phyloP scores from a whole-genome alignment of 1,140 invertebrate genomes.

The Heliconius congener region DNA sequence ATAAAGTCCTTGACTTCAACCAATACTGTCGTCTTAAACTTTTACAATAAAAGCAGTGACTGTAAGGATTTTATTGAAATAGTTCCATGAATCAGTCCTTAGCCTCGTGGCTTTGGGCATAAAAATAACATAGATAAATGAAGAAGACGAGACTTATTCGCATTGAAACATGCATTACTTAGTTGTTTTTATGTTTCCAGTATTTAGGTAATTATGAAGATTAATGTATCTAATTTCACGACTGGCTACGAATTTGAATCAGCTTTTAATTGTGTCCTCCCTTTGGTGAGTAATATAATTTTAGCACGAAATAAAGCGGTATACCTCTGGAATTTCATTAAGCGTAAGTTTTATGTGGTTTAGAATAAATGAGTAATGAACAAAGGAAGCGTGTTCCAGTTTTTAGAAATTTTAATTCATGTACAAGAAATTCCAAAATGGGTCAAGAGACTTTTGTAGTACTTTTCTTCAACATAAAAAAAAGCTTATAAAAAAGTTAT shows the following conservation, averaged over 20 bases:
- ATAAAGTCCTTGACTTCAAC: neutral
- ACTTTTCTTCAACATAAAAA: conserved; percentile 21
- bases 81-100: conserved; percentile 15
- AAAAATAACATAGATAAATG: neutral
- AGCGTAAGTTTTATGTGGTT: conserved; percentile 10
- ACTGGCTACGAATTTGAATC: conserved; percentile 1
- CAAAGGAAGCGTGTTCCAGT: conserved; percentile 21
- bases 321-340: conserved; percentile 21
- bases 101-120: neutral
- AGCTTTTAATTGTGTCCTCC: conserved; percentile 9
- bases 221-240: conserved; percentile 12
- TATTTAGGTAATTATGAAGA: neutral
- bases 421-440: conserved; percentile 25
- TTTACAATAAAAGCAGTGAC: neutral
- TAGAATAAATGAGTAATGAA: conserved; percentile 28
- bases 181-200: neutral
- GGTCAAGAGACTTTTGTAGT: conserved; percentile 25
- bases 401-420: conserved; percentile 17
- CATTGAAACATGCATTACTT: neutral
- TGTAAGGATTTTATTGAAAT: conserved; percentile 6
- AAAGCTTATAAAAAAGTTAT: neutral
- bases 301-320: conserved; percentile 14
- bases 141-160: neutral
- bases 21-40: neutral
- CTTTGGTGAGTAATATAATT: conserved; percentile 23